Conservation (phyloP, 2,888 invertebrate species). For the Drosophila phalerata region DNA sequence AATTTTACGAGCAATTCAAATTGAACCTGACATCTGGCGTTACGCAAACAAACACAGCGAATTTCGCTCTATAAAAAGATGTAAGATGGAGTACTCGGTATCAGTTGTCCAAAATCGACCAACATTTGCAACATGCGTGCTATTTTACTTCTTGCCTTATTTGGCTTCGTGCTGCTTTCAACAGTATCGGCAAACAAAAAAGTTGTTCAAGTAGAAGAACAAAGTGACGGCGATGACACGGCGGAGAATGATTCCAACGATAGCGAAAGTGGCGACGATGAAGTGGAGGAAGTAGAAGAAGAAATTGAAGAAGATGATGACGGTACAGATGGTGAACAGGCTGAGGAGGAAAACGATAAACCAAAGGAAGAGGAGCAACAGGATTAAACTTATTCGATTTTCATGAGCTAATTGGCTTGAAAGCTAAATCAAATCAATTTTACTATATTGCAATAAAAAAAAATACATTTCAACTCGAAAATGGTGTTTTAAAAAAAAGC, state of each 20-base stretch:
- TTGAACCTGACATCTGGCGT: conserved; percentile 52
- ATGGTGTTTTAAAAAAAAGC: neutral
- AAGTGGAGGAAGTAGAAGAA: neutral
- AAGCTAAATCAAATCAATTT: conserved; percentile 1
- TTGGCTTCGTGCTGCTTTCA: conserved; percentile 63
- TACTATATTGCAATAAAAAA: conserved; percentile 15
- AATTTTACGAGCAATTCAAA: conserved; percentile 19
- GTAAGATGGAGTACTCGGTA: conserved; percentile 16
- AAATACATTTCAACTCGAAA: neutral
- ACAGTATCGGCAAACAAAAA: conserved; percentile 29
- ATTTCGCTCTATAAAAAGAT: conserved; percentile 52
- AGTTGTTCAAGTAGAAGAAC: neutral
- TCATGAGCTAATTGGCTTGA: neutral
- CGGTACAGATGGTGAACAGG: neutral
- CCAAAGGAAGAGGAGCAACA: neutral
- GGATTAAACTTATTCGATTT: neutral
- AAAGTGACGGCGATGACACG: neutral
- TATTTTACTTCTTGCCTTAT: conserved; percentile 58
- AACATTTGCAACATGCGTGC: conserved; percentile 57
- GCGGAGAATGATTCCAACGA: neutral
- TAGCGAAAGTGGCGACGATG: neutral
- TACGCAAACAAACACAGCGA: conserved; percentile 49
- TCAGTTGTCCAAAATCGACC: conserved; percentile 51
- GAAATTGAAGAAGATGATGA: neutral
- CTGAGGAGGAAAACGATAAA: neutral